Conservation (phyloP, 2,797 vertebrate genomes). For the Poecilia velifera region DNA sequence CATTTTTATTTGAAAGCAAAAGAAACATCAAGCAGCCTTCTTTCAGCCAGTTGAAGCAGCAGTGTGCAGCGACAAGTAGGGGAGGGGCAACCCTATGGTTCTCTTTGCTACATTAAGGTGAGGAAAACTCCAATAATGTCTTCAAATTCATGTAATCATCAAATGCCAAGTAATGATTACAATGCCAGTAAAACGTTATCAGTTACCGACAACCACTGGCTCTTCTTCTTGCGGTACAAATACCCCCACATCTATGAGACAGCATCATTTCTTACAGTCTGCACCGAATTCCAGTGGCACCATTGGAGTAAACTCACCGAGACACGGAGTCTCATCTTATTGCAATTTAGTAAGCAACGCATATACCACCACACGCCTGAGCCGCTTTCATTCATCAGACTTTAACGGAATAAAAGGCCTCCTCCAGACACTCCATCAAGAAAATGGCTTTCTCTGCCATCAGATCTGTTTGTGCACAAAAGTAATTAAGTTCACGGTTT, state of each 20-base stretch:
- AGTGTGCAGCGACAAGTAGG: not conserved
- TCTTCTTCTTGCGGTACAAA: not conserved
- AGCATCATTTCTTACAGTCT: not conserved
- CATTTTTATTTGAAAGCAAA: not conserved
- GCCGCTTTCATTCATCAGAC: not conserved
- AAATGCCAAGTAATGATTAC: not conserved
- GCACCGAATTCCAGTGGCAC: not conserved
- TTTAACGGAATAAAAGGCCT: not conserved
- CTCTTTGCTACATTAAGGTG: not conserved
- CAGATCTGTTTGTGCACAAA: not conserved
- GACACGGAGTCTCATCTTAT: not conserved
- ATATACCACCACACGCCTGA: not conserved
- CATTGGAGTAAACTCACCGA: not conserved
- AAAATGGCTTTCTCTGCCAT: not conserved
- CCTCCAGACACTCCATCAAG: not conserved
- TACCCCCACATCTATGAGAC: not conserved
- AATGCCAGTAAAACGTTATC: not conserved
- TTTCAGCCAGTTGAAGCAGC: not conserved
- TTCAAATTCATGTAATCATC: not conserved
- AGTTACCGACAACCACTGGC: too few relatives aligned
- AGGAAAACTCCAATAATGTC: not conserved
- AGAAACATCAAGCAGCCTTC: not conserved
- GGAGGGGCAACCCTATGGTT: too few relatives aligned
- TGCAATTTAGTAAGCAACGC: not conserved
- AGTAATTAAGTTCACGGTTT: not conserved